Percentiles rank a stretch among this genome's conserved stretches.
Evolutionary conservation across 2,888 invertebrate species (phyloP).

Genomic region (Agriopis aurantiaria): DNA sequence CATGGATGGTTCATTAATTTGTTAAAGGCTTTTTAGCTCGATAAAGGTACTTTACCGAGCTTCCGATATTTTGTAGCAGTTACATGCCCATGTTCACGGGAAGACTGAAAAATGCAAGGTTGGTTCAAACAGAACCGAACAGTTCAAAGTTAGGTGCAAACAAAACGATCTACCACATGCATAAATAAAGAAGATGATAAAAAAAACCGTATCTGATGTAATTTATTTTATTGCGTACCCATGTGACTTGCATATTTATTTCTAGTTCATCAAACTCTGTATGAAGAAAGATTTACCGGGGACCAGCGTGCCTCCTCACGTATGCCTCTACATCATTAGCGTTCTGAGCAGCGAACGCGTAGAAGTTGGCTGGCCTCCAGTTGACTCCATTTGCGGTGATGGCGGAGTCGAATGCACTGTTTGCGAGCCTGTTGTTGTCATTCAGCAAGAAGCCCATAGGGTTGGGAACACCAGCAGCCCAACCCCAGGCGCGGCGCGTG

Average conservation of each 20-base stretch:
- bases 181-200: neutral
- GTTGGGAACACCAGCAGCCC: neutral
- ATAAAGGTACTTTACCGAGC: too few relatives aligned
- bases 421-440: neutral
- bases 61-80: too few relatives aligned
- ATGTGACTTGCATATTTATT: neutral
- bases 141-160: too few relatives aligned
- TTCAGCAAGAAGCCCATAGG: too few relatives aligned
- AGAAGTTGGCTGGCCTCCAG: neutral
- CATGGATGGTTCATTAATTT: too few relatives aligned
- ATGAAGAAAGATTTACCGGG: neutral
- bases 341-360: neutral
- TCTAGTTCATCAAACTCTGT: neutral
- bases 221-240: neutral
- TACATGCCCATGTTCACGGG: too few relatives aligned
- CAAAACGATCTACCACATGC: too few relatives aligned
- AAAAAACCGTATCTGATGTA: neutral
- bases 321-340: neutral
- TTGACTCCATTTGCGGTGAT: neutral
- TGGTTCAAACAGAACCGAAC: too few relatives aligned
- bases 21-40: too few relatives aligned
- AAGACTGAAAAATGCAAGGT: too few relatives aligned
- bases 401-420: neutral
- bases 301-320: conserved; percentile 1
- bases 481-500: conserved; percentile 25